These are phyloP conservation scores for Caretta caretta DNA, from an alignment of 2,113 vertebrate genomes.

Conservation along the genomic window DNA sequence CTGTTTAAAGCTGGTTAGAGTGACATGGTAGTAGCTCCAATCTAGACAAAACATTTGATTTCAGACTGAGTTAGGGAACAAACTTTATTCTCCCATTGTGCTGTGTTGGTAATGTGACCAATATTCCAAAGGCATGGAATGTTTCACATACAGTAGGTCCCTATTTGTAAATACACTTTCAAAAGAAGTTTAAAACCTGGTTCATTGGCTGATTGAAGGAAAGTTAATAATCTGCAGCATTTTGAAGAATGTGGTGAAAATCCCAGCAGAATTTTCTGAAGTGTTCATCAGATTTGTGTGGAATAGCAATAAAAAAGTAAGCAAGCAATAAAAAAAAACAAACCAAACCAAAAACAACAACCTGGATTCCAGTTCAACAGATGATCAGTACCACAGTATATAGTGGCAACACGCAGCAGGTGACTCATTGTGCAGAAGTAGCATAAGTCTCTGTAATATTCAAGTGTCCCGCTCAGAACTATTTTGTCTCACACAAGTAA, in stretches of 20 bases:
- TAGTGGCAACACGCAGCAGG: background rate
- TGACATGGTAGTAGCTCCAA: fast-evolving
- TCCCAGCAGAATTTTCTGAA: fast-evolving
- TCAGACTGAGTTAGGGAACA: background rate
- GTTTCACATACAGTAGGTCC: background rate
- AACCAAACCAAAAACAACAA: too few species aligned
- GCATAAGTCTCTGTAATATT: background rate
- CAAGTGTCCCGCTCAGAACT: background rate
- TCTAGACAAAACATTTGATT: fast-evolving
- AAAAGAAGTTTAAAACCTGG: fast-evolving
- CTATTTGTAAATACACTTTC: fast-evolving
- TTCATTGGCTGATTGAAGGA: fast-evolving
- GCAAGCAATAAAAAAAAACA: too few species aligned
- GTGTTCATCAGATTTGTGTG: fast-evolving
- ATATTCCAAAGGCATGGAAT: background rate
- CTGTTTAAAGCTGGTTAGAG: fast-evolving
- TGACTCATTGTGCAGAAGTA: fast-evolving
- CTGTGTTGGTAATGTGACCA: background rate
- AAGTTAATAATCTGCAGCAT: background rate
- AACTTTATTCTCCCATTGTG: background rate
- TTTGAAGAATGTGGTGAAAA: fast-evolving
- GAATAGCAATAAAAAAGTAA: fast-evolving
- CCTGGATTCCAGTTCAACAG: fast-evolving
- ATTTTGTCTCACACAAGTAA: background rate
- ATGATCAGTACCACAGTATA: fast-evolving